These are phyloP conservation scores for Papilio aristodemus DNA, from an alignment of 1,140 invertebrate genomes.

Conservation along the genomic window DNA sequence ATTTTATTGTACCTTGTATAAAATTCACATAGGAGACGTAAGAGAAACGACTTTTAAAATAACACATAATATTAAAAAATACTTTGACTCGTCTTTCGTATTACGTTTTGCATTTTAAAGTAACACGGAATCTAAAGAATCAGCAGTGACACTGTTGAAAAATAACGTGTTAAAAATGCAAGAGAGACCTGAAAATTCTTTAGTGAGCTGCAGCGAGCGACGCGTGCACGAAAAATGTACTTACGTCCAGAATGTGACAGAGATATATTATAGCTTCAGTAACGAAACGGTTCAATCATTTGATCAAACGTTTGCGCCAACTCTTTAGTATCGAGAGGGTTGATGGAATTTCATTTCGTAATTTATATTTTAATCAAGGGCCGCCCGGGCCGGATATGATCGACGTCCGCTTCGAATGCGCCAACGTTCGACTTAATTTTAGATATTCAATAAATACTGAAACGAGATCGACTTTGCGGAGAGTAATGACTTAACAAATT, in stretches of 20 bases:
- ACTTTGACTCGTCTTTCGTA: neutral
- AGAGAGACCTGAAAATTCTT: conserved; percentile 24
- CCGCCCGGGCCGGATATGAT: conserved; percentile 48
- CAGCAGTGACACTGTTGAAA: conserved; percentile 22
- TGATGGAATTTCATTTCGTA: conserved; percentile 37
- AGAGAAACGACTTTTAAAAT: too few species aligned
- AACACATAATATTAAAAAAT: conserved; percentile 1
- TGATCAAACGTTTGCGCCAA: conserved; percentile 26
- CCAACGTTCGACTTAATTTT: conserved; percentile 41
- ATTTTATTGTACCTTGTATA: neutral
- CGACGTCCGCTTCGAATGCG: conserved; percentile 46
- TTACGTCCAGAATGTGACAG: conserved; percentile 20
- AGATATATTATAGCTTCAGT: conserved; percentile 26
- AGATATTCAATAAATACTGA: conserved; percentile 39
- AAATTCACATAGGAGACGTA: neutral
- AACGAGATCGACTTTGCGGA: conserved; percentile 26
- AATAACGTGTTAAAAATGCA: conserved; percentile 34
- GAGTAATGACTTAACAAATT: conserved; percentile 36
- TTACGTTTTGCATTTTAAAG: conserved; percentile 15
- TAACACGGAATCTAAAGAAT: conserved; percentile 20
- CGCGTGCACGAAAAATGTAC: conserved; percentile 29
- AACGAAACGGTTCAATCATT: conserved; percentile 20
- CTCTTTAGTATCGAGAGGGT: conserved; percentile 2
- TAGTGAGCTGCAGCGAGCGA: neutral
- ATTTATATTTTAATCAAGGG: conserved; percentile 60